These are phyloP conservation scores for Plotosus lineatus DNA, from an alignment of 2,113 vertebrate genomes.

Conservation along the genomic window DNA sequence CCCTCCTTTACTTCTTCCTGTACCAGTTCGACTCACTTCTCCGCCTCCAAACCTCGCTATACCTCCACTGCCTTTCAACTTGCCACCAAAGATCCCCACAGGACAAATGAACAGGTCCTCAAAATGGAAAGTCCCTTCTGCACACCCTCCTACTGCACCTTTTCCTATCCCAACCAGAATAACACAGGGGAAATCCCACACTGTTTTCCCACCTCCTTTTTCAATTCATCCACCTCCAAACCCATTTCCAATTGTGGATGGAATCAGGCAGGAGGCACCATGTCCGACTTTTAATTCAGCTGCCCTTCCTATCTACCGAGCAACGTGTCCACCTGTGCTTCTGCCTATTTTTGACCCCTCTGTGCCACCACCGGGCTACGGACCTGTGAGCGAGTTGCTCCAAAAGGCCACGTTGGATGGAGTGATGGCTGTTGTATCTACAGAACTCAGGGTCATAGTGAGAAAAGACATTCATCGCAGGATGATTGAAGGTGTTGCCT, in stretches of 20 bases:
- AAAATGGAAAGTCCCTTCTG: background rate
- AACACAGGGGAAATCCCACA: constrained; percentile 42
- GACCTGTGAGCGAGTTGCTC: constrained; percentile 75
- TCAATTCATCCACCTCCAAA: constrained; percentile 53
- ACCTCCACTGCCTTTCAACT: constrained; percentile 1
- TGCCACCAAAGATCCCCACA: constrained; percentile 17
- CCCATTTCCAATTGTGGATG: constrained; percentile 33
- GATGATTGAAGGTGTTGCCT: constrained; percentile 92
- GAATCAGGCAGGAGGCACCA: constrained; percentile 65
- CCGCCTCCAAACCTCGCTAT: constrained; percentile 3
- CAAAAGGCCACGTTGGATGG: constrained; percentile 87
- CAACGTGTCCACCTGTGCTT: constrained; percentile 74
- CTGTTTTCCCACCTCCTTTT: constrained; percentile 36
- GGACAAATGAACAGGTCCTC: constrained; percentile 23
- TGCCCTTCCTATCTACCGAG: constrained; percentile 64
- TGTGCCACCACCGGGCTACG: constrained; percentile 83
- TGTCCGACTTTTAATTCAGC: constrained; percentile 68
- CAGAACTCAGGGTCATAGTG: constrained; percentile 90
- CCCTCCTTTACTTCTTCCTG: constrained; percentile 38
- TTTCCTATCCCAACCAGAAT: constrained; percentile 51
- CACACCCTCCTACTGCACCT: constrained; percentile 24
- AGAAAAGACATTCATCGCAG: constrained; percentile 91
- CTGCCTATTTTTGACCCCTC: constrained; percentile 87
- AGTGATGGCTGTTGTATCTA: constrained; percentile 84
- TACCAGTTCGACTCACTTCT: constrained; percentile 63